Percentiles rank a stretch among this genome's conserved stretches.
Evolutionary conservation across 2,797 vertebrate genomes (phyloP).

Genomic region (Sebastes vulpes): DNA sequence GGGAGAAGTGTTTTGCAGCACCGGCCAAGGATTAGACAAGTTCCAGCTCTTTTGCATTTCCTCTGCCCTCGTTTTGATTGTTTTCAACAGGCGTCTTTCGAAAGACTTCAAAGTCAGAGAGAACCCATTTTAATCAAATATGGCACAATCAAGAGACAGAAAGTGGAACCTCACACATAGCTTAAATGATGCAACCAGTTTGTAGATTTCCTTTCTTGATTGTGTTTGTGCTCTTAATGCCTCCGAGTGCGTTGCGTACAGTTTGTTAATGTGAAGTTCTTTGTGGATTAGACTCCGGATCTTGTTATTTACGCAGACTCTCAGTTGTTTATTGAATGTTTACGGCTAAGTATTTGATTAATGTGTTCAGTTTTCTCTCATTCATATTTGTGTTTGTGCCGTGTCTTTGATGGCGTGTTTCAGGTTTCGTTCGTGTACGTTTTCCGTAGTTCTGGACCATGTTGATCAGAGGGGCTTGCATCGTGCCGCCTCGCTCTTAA

Average conservation of each 20-base stretch:
- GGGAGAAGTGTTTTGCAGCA: slow-evolving; percentile 9
- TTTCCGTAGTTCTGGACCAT: background rate
- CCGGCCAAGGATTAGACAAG: slow-evolving; percentile 11
- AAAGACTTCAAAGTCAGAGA: slow-evolving; percentile 40
- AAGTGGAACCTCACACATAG: slow-evolving; percentile 9
- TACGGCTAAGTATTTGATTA: slow-evolving; percentile 37
- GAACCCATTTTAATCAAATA: slow-evolving; percentile 46
- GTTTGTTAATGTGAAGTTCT: slow-evolving; percentile 14
- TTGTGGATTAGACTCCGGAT: slow-evolving; percentile 14
- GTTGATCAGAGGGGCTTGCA: slow-evolving; percentile 59
- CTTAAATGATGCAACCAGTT: slow-evolving; percentile 44
- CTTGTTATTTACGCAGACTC: slow-evolving; percentile 26
- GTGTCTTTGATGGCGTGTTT: slow-evolving; percentile 21
- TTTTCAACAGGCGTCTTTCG: slow-evolving; percentile 27
- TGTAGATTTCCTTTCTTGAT: slow-evolving; percentile 37
- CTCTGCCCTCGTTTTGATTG: slow-evolving; percentile 38
- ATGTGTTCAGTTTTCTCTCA: slow-evolving; percentile 26
- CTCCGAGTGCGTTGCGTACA: background rate
- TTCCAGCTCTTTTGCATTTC: slow-evolving; percentile 23
- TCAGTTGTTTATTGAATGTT: slow-evolving; percentile 42
- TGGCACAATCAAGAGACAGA: slow-evolving; percentile 28
- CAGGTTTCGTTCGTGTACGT: slow-evolving; percentile 29
- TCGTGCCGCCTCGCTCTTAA: slow-evolving; percentile 59
- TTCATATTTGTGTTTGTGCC: slow-evolving; percentile 30
- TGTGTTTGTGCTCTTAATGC: slow-evolving; percentile 51